Conservation (phyloP, 2,113 vertebrate genomes). For the Tachysurus fulvidraco region DNA sequence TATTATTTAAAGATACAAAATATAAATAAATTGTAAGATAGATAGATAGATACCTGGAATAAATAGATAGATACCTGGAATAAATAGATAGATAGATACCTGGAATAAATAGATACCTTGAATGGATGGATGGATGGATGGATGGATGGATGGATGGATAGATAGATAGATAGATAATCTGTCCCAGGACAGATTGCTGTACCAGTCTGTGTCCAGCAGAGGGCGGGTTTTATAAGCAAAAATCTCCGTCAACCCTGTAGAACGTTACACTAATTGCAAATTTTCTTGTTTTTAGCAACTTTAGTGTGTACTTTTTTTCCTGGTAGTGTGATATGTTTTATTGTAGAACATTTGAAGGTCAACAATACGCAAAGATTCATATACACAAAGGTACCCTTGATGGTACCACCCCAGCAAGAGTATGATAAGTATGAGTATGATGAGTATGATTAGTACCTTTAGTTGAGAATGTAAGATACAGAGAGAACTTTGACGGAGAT, state of each 20-base stretch:
- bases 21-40: background rate
- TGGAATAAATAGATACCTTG: too few species aligned
- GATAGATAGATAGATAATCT: background rate
- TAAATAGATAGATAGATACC: background rate
- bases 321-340: background rate
- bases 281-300: background rate
- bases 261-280: background rate
- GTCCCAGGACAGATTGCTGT: background rate
- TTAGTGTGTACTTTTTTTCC: background rate
- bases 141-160: too few species aligned
- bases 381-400: background rate
- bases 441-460: background rate
- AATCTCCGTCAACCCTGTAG: background rate
- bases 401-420: background rate
- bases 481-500: background rate
- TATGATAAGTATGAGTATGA: too few species aligned
- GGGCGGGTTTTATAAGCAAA: background rate
- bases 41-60: background rate
- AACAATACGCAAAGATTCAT: background rate
- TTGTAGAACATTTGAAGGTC: background rate
- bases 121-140: background rate
- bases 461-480: background rate
- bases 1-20: background rate
- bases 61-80: too few species aligned
- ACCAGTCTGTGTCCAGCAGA: conserved; percentile 14